Percentiles rank a stretch among this genome's conserved stretches.
These are phyloP conservation scores for Polydrusus pterygomalis DNA, from an alignment of 2,888 invertebrate species.

Conservation along the genomic window DNA sequence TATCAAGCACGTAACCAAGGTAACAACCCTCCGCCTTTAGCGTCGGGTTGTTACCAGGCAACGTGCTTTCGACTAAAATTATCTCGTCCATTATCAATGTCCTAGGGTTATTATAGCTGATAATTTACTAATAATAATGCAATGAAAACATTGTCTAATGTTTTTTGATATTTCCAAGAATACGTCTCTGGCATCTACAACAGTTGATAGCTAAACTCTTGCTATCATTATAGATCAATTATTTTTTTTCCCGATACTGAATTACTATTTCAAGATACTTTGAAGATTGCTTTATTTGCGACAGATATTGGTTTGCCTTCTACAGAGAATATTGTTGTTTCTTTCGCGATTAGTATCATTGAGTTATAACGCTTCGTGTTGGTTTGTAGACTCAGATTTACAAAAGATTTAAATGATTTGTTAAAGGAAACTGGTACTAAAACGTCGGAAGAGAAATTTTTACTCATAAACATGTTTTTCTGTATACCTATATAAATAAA, in stretches of 20 bases:
- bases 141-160: too few species aligned
- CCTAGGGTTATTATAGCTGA: too few species aligned
- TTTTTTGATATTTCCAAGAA: too few species aligned
- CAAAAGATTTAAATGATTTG: conserved; percentile 10
- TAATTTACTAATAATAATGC: too few species aligned
- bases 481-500: neutral
- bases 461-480: neutral
- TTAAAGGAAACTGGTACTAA: conserved; percentile 11
- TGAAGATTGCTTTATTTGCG: conserved; percentile 57
- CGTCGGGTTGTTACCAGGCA: too few species aligned
- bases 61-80: too few species aligned
- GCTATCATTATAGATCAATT: conserved; percentile 60
- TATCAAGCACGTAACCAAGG: too few species aligned
- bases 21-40: too few species aligned
- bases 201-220: too few species aligned
- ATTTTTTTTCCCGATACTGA: conserved; percentile 55
- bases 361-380: conserved; percentile 34
- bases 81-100: too few species aligned
- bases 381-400: conserved; percentile 5
- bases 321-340: conserved; percentile 55
- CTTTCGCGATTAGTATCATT: conserved; percentile 49
- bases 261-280: conserved; percentile 55
- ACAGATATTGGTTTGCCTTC: conserved; percentile 51
- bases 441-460: conserved; percentile 13
- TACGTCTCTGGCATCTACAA: too few species aligned